A percentile compares a stretch with the other conserved stretches of the same genome.
phyloP scores from a whole-genome alignment of 2,888 invertebrate genomes.

The Conops quadrifasciatus region DNA sequence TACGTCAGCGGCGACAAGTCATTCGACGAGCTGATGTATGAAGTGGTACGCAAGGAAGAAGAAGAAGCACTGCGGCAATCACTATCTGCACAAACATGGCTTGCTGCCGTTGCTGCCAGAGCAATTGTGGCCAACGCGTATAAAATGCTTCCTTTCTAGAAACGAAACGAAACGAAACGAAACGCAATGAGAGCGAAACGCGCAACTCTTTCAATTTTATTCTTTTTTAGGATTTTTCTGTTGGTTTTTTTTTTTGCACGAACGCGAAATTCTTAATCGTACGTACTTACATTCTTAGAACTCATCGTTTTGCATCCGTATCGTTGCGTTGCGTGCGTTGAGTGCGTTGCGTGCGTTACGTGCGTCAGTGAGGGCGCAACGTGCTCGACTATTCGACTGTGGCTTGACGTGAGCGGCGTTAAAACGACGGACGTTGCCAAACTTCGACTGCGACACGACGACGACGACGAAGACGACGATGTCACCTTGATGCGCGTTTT shows the following conservation, averaged over 20 bases:
- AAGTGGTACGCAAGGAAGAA: background rate
- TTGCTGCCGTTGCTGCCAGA: slow-evolving; percentile 45
- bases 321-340: background rate
- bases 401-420: slow-evolving; percentile 12
- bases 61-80: no score
- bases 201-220: background rate
- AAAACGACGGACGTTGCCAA: background rate
- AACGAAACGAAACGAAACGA: background rate
- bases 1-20: slow-evolving; percentile 46
- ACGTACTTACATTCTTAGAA: slow-evolving; percentile 37
- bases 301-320: background rate
- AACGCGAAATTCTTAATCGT: no score
- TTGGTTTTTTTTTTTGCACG: slow-evolving; percentile 19
- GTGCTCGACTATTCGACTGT: slow-evolving; percentile 25
- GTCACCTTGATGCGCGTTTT: slow-evolving; percentile 56
- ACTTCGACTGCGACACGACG: slow-evolving; percentile 30
- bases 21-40: slow-evolving; percentile 47
- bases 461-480: slow-evolving; percentile 45
- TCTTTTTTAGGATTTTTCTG: slow-evolving; percentile 2
- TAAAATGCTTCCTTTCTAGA: slow-evolving; percentile 9
- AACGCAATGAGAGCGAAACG: no score
- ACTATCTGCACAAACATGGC: background rate
- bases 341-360: slow-evolving; percentile 10
- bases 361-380: slow-evolving; percentile 8
- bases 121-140: slow-evolving; percentile 34